Evolutionary conservation across 2,888 invertebrate species (phyloP).

Genomic region (Gortyna flavago): DNA sequence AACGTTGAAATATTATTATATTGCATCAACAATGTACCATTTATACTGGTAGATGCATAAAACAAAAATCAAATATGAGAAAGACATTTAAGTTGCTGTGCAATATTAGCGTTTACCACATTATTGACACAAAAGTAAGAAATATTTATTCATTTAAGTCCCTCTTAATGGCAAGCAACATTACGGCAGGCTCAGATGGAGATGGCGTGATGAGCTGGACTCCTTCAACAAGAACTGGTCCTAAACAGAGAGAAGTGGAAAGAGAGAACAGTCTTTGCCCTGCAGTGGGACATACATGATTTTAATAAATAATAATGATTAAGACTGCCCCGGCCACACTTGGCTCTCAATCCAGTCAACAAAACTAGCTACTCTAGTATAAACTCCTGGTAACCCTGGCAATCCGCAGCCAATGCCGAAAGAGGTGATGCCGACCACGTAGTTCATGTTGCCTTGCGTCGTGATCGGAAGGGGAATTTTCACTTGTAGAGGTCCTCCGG

Average conservation of each 20-base stretch:
- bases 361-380: slow-evolving; percentile 79
- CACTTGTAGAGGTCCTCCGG: slow-evolving; percentile 92
- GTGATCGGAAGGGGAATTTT: slow-evolving; percentile 67
- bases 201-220: too few relatives aligned
- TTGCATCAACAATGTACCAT: not conserved
- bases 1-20: not conserved
- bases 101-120: not conserved
- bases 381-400: slow-evolving; percentile 77
- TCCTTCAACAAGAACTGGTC: too few relatives aligned
- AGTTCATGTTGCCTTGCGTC: slow-evolving; percentile 71
- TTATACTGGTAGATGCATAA: not conserved
- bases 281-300: too few relatives aligned
- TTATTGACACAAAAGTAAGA: not conserved
- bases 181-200: too few relatives aligned
- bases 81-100: not conserved
- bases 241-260: too few relatives aligned
- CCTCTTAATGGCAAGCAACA: too few relatives aligned
- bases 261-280: too few relatives aligned
- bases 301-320: too few relatives aligned
- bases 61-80: not conserved
- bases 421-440: slow-evolving; percentile 80
- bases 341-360: slow-evolving; percentile 81
- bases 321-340: slow-evolving; percentile 74
- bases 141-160: too few relatives aligned
- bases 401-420: slow-evolving; percentile 79